Percentiles rank a stretch among this genome's conserved stretches.
Evolutionary conservation across 2,888 invertebrate species (phyloP).

Genomic region (Chrysotoxum bicinctum): DNA sequence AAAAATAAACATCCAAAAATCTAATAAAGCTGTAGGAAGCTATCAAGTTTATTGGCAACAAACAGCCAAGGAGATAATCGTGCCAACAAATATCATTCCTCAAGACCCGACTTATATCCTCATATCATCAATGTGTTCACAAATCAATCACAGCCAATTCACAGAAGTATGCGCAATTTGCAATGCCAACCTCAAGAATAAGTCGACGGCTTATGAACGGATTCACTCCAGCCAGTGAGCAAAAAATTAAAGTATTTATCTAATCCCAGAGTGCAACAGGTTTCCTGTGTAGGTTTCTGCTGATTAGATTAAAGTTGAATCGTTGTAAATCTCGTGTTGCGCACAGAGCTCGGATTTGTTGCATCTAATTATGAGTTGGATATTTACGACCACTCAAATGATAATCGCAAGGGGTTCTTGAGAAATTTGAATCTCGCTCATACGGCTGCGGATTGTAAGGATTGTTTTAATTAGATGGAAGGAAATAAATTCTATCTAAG

Average conservation of each 20-base stretch:
- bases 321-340: slow-evolving; percentile 30
- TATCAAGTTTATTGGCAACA: no score
- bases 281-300: slow-evolving; percentile 17
- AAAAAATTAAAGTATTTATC: slow-evolving; percentile 24
- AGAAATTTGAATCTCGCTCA: not conserved
- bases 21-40: no score
- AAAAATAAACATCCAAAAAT: no score
- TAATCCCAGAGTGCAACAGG: slow-evolving; percentile 25
- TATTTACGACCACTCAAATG: slow-evolving; percentile 37
- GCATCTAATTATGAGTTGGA: slow-evolving; percentile 50
- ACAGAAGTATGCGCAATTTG: not conserved
- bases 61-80: not conserved
- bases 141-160: slow-evolving; percentile 24
- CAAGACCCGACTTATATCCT: not conserved
- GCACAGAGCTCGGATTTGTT: slow-evolving; percentile 21
- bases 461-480: slow-evolving; percentile 39
- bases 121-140: slow-evolving; percentile 6
- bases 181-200: not conserved
- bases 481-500: slow-evolving; percentile 13
- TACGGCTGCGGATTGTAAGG: not conserved
- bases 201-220: slow-evolving; percentile 41
- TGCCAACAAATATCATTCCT: not conserved
- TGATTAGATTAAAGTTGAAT: slow-evolving; percentile 43
- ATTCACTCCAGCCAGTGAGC: not conserved
- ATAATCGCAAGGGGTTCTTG: slow-evolving; percentile 31